These are phyloP conservation scores for Dipodomys stephensi DNA, from an alignment of 2,113 vertebrate genomes.

Conservation along the genomic window DNA sequence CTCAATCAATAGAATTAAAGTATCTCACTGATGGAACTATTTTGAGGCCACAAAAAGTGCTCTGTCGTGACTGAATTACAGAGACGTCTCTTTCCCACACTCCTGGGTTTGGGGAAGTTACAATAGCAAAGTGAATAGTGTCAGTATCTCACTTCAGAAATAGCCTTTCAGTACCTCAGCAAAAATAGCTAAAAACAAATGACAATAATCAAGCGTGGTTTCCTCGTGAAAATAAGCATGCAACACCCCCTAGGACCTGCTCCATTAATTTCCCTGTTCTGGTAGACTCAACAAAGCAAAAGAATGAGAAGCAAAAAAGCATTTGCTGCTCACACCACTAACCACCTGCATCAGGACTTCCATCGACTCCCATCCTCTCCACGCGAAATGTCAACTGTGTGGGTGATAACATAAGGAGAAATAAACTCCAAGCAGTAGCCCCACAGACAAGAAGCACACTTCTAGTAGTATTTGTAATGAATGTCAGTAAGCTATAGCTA, in stretches of 20 bases:
- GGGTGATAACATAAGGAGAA: not conserved
- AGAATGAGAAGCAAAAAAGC: conserved; percentile 12
- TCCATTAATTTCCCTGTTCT: conserved; percentile 54
- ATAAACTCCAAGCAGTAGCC: not conserved
- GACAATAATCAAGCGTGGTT: conserved; percentile 61
- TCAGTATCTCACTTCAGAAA: conserved; percentile 28
- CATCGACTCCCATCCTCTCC: not conserved
- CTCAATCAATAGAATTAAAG: conserved; percentile 54
- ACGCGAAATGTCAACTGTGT: not conserved
- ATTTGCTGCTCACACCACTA: not conserved
- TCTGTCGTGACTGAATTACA: not conserved
- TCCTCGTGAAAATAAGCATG: conserved; percentile 57
- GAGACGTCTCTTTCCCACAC: conserved; percentile 9
- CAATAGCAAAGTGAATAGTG: conserved; percentile 34
- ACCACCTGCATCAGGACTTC: not conserved
- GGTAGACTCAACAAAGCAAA: conserved; percentile 51
- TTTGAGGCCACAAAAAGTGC: conserved; percentile 38
- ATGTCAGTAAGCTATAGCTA: not conserved
- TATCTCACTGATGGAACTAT: conserved; percentile 48
- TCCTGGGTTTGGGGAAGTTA: not conserved
- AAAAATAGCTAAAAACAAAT: conserved; percentile 64
- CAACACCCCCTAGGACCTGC: not conserved
- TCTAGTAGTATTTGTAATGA: not conserved
- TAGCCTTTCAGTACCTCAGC: conserved; percentile 63
- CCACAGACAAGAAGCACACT: not conserved